Conservation (phyloP, 2,888 invertebrate genomes). For the Pterobdella sp. region DNA sequence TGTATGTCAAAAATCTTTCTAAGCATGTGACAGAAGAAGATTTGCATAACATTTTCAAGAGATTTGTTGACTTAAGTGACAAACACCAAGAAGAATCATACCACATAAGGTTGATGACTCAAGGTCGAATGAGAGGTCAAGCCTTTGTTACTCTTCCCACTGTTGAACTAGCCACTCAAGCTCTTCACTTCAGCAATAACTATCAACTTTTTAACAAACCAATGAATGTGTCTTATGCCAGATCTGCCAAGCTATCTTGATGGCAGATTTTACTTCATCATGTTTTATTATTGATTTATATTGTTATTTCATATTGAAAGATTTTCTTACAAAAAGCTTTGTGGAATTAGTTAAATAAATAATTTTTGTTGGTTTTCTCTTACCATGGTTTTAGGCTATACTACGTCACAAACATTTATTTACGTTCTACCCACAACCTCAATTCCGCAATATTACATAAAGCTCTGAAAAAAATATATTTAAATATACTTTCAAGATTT, state of each 20-base stretch:
- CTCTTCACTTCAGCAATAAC: conserved; percentile 76
- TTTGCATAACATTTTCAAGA: conserved; percentile 66
- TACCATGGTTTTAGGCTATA: too few species aligned
- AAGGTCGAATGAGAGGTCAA: conserved; percentile 92
- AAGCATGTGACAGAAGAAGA: conserved; percentile 66
- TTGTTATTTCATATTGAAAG: too few species aligned
- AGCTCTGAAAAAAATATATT: too few species aligned
- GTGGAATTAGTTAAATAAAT: too few species aligned
- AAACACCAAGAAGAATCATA: conserved; percentile 54
- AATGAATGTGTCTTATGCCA: conserved; percentile 79
- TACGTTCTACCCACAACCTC: too few species aligned
- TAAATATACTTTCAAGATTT: too few species aligned
- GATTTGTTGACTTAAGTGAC: conserved; percentile 57
- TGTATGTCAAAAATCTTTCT: conserved; percentile 85
- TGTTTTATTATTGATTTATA: too few species aligned
- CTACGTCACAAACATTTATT: too few species aligned
- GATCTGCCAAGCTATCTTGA: conserved; percentile 51
- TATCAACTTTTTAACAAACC: conserved; percentile 77
- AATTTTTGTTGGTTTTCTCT: too few species aligned
- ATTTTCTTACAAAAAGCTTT: too few species aligned
- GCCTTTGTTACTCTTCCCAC: conserved; percentile 78
- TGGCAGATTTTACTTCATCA: too few species aligned
- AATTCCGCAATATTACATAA: too few species aligned
- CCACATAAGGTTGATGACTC: conserved; percentile 75
- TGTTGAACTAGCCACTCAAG: conserved; percentile 63